Evolutionary conservation across 2,797 vertebrate species (phyloP), one percentile per base, ranked within the genome.

Genomic region (Enteromius trimaculatus): DNA sequence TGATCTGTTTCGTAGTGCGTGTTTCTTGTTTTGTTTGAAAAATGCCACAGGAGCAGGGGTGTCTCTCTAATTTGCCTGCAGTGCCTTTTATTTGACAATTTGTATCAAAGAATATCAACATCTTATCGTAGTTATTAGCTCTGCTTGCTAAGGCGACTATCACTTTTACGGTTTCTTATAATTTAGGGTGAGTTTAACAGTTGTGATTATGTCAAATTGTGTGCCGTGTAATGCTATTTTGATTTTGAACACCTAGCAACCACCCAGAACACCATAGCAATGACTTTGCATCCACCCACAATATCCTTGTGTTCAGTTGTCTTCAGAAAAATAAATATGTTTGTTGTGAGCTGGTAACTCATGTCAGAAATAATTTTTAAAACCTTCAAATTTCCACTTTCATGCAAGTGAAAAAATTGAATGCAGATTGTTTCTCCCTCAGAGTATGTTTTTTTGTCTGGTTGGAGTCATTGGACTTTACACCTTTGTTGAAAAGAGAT

Each of bases 21-120:
- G 65, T 84, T 84, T 79, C 58, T 82, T 47, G 58, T 64, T 85
- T 74, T 83, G 65, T 80, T 82, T 58, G 37, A 71, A 62, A 74
- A 79, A 39, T 75, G 60, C 39, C 49, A 70, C 11, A 39, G 69
- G 70, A 75, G 62, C 75, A 68, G 49, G 64, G 26, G 65, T 26
- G 60, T 58, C 58, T 69, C 26, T 79, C n/a, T 69, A 58, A 79
- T 79, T 80, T 62, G 47, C 60, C 26, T 75, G 62, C 64, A 34
- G 55, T 62, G 19, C 17, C 19, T 62, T 51, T 83, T 31, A 55
- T 70, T 34, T 26, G 37, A 34, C 2, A 1, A 60, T 76, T 62
- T 9, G 10, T 62, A 76, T 62, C 44, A 55, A 37, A 76, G 62
- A 47, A 51, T 75, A 66, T 76, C 31, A 65, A 39, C 64, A 34